Conservation (phyloP, 2,888 invertebrate genomes). For the Cataglyphis altisquamis region DNA sequence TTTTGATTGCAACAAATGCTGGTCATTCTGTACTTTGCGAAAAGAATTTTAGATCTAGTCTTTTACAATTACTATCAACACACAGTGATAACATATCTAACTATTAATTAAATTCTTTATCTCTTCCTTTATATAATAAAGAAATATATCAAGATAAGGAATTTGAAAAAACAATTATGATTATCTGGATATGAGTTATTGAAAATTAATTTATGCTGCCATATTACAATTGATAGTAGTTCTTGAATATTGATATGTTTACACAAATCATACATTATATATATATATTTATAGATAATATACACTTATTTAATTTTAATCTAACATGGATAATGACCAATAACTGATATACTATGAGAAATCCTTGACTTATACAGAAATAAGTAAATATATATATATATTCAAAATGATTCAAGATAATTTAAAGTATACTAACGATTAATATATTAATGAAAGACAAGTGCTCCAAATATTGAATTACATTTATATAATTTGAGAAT, state of each 20-base stretch:
- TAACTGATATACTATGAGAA: constrained; percentile 1
- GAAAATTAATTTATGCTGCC: constrained; percentile 40
- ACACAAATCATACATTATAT: constrained; percentile 6
- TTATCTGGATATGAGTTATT: constrained; percentile 16
- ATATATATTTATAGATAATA: constrained; percentile 24
- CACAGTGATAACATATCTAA: constrained; percentile 26
- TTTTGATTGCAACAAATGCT: constrained; percentile 1
- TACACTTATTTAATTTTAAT: constrained; percentile 24
- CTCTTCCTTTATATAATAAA: neutral
- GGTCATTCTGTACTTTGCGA: constrained; percentile 13
- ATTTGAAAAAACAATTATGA: constrained; percentile 1
- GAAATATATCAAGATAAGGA: neutral
- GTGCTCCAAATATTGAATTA: neutral
- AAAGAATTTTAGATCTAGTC: constrained; percentile 58
- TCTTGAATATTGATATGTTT: constrained; percentile 30
- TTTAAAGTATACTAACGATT: neutral
- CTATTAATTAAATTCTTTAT: constrained; percentile 17
- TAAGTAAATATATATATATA: neutral
- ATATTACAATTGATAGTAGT: constrained; percentile 17
- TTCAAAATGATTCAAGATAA: constrained; percentile 16
- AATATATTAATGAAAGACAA: neutral
- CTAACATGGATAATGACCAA: constrained; percentile 20
- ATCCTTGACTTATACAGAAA: constrained; percentile 18
- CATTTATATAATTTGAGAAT: neutral
- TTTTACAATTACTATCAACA: constrained; percentile 21